Percentiles rank a stretch among this genome's conserved stretches.
Evolutionary conservation across 2,888 invertebrate species (phyloP).

Genomic region (Acrobasis repandana): DNA sequence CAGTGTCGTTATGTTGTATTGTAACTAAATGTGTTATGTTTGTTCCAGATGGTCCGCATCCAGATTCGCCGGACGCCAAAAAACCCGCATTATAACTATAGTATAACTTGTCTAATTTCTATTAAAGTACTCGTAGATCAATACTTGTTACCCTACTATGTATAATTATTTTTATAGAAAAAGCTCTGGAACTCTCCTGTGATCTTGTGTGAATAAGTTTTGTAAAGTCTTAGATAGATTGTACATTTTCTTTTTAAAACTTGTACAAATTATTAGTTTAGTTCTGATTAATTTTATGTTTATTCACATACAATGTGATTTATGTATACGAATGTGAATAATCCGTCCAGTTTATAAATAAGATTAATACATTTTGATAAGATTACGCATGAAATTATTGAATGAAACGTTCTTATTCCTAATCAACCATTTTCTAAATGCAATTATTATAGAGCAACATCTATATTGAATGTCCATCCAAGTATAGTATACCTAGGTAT

Average conservation of each 20-base stretch:
- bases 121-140: slow-evolving; percentile 52
- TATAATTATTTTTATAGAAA: slow-evolving; percentile 52
- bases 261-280: slow-evolving; percentile 43
- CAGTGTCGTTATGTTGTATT: no score
- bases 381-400: not conserved
- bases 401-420: not conserved
- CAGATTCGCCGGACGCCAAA: slow-evolving; percentile 78
- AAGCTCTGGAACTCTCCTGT: slow-evolving; percentile 82
- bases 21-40: slow-evolving; percentile 31
- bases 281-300: slow-evolving; percentile 23
- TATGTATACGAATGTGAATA: slow-evolving; percentile 43
- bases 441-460: no score
- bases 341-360: slow-evolving; percentile 24
- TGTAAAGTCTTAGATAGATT: slow-evolving; percentile 51
- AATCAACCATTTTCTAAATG: not conserved
- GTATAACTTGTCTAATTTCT: slow-evolving; percentile 45
- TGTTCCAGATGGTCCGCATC: slow-evolving; percentile 74
- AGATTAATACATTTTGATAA: not conserved
- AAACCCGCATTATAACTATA: slow-evolving; percentile 77
- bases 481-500: no score
- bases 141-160: slow-evolving; percentile 66
- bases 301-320: slow-evolving; percentile 50
- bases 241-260: slow-evolving; percentile 34
- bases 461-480: no score
- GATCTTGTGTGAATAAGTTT: slow-evolving; percentile 73